Evolutionary conservation across 2,888 invertebrate species (phyloP).

Genomic region (Heliconius ethilla): DNA sequence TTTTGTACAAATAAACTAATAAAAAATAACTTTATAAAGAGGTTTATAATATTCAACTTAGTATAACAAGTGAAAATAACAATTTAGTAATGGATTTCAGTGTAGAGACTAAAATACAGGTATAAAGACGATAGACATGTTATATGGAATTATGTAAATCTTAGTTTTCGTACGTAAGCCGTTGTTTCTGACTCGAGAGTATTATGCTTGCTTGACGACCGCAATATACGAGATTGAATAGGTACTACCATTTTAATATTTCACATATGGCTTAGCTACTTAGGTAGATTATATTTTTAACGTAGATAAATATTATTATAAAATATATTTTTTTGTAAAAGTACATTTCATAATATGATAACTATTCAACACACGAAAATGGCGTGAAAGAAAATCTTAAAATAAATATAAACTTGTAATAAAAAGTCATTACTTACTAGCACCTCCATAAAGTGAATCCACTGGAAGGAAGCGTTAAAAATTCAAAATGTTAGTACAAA

Average conservation of each 20-base stretch:
- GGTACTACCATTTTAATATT: constrained; percentile 5
- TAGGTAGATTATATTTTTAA: constrained; percentile 4
- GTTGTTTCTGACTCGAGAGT: constrained; percentile 25
- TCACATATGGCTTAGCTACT: constrained; percentile 2
- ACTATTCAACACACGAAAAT: not conserved
- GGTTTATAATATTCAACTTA: not conserved
- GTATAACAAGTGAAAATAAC: not conserved
- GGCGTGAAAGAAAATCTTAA: not conserved
- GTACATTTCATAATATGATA: not conserved
- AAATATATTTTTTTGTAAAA: not conserved
- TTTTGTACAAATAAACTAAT: too few species aligned
- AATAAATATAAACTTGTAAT: not conserved
- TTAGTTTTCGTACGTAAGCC: constrained; percentile 26
- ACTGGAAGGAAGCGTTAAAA: constrained; percentile 79
- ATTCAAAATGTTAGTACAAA: constrained; percentile 55
- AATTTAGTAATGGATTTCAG: constrained; percentile 33
- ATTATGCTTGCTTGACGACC: constrained; percentile 23
- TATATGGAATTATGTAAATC: constrained; percentile 38
- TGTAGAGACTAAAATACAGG: constrained; percentile 12
- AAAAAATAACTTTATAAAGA: not conserved
- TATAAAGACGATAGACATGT: constrained; percentile 15
- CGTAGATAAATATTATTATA: not conserved
- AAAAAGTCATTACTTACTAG: constrained; percentile 80
- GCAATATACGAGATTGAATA: constrained; percentile 19
- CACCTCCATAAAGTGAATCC: constrained; percentile 88